Conservation (phyloP, 2,888 invertebrate species). For the Cephus spinipes region DNA sequence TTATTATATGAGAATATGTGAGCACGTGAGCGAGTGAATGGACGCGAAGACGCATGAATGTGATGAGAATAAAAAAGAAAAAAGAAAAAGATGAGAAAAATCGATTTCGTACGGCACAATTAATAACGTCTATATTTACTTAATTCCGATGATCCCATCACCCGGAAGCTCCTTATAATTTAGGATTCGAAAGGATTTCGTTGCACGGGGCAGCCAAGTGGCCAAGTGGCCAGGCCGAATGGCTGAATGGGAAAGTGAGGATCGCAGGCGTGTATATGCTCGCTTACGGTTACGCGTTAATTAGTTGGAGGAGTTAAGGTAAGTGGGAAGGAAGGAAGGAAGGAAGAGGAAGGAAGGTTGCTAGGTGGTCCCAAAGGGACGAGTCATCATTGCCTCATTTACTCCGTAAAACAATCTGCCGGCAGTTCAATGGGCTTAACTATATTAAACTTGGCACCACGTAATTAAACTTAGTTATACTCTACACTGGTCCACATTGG, state of each 20-base stretch:
- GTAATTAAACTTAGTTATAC: conserved; percentile 59
- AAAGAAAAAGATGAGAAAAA: conserved; percentile 10
- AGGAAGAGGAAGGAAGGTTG: not conserved
- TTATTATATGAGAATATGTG: no score
- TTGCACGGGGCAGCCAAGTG: conserved; percentile 21
- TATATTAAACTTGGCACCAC: conserved; percentile 60
- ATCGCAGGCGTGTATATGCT: not conserved
- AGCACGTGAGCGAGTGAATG: no score
- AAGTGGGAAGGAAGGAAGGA: not conserved
- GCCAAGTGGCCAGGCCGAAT: no score
- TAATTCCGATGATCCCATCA: no score
- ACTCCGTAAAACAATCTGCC: conserved; percentile 62
- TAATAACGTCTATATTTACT: no score
- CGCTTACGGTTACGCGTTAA: conserved; percentile 48
- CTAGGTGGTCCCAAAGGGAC: conserved; percentile 57
- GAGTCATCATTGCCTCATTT: conserved; percentile 66
- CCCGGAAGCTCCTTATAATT: no score
- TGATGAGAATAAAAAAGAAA: conserved; percentile 12
- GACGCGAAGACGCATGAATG: not conserved
- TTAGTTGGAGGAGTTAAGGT: conserved; percentile 44
- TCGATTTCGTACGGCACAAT: conserved; percentile 13
- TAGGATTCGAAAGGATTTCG: conserved; percentile 28
- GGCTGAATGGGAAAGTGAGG: not conserved
- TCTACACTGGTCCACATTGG: not conserved
- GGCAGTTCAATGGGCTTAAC: conserved; percentile 55